Evolutionary conservation across 2,113 vertebrate species (phyloP).

Genomic region (Sinocyclocheilus grahami): DNA sequence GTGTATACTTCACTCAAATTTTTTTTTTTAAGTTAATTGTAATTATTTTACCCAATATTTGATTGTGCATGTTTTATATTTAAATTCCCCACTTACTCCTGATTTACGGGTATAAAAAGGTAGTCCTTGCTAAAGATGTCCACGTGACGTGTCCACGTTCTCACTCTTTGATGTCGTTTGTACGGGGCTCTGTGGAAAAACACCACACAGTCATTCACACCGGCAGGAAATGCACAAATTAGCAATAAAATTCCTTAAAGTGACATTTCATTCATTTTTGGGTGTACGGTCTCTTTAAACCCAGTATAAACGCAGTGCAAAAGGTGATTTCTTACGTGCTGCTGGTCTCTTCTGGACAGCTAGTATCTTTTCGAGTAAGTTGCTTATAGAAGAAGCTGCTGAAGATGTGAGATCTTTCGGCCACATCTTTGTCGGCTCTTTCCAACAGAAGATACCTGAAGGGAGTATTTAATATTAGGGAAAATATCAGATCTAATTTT

Average conservation of each 20-base stretch:
- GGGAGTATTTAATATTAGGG: neutral
- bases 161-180: conserved; percentile 87
- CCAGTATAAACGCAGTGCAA: neutral
- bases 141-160: conserved; percentile 91
- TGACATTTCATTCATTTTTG: neutral
- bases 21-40: too few relatives aligned
- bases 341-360: conserved; percentile 74
- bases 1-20: too few relatives aligned
- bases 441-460: conserved; percentile 88
- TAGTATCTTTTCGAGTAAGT: conserved; percentile 83
- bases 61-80: neutral
- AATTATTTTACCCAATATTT: neutral
- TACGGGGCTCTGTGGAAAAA: conserved; percentile 74
- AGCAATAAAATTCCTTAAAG: neutral
- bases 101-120: conserved; percentile 95
- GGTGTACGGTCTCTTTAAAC: neutral
- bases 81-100: conserved; percentile 80
- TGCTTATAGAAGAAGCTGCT: conserved; percentile 98
- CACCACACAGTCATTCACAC: neutral
- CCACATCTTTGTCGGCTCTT: conserved; percentile 77
- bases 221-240: neutral
- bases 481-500: neutral
- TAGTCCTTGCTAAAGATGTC: conserved; percentile 96
- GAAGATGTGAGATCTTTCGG: conserved; percentile 87
- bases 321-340: conserved; percentile 79